Conservation (phyloP, 2,888 invertebrate genomes). For the Ischnura elegans region DNA sequence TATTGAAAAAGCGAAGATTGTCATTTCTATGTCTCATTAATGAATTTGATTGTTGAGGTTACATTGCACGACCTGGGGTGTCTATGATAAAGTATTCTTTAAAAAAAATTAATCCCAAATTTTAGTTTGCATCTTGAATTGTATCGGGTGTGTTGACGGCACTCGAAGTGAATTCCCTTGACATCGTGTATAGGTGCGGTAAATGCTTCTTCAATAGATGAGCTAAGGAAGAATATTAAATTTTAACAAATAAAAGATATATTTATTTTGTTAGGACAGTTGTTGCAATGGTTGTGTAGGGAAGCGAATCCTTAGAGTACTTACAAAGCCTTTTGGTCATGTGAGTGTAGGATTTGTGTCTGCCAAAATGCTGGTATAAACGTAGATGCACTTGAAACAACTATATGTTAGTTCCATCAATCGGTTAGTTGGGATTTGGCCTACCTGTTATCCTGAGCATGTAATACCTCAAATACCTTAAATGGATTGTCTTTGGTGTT, state of each 20-base stretch:
- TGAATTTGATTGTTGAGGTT: constrained; percentile 45
- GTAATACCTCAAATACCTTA: constrained; percentile 64
- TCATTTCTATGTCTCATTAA: constrained; percentile 34
- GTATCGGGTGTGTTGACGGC: constrained; percentile 11
- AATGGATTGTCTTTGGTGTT: constrained; percentile 59
- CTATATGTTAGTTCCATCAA: constrained; percentile 54
- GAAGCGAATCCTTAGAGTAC: constrained; percentile 61
- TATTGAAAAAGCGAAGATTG: constrained; percentile 38
- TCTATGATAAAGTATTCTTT: constrained; percentile 24
- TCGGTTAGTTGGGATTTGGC: constrained; percentile 65
- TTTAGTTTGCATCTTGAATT: constrained; percentile 9
- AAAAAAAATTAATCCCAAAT: constrained; percentile 21
- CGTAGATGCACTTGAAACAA: constrained; percentile 57
- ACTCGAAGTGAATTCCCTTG: constrained; percentile 11
- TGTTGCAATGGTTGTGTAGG: constrained; percentile 63
- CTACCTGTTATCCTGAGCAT: constrained; percentile 57
- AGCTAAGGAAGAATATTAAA: constrained; percentile 59
- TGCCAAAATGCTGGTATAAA: constrained; percentile 58
- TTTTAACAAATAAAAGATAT: constrained; percentile 40
- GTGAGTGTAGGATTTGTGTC: constrained; percentile 64
- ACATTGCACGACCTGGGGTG: constrained; percentile 43
- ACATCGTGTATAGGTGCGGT: constrained; percentile 50
- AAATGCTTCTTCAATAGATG: constrained; percentile 55
- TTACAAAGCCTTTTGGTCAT: constrained; percentile 23
- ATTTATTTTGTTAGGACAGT: constrained; percentile 55